Base-by-base conservation (phyloP, 2,797 vertebrate genomes). In the Gymnothorax reevesii region DNA sequence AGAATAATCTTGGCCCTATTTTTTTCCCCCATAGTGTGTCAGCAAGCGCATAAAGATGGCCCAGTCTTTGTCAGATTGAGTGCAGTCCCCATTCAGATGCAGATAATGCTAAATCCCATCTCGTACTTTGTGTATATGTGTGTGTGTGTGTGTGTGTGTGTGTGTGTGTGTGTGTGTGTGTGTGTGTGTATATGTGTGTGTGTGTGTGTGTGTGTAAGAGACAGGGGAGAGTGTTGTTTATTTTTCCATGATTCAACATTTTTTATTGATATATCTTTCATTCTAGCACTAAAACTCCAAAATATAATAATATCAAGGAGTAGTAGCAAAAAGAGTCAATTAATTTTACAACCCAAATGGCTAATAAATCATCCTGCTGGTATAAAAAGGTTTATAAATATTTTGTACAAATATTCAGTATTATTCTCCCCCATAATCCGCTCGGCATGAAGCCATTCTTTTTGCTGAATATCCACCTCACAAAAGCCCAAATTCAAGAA, bases 101-200 rank as follows among this genome's bases (percentile, higher is more conserved):
- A 98, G 97, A 98, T 98, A 93, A 94, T 87, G 89, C 91, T 95
- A 96, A 97, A 97, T 97, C 97, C 96, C 91, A 93, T 96, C 96
- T 96, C 93, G 90, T 94, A 93, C 93, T 93, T 92, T 92, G 55
- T 87, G 89, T 92, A 8, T 84, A 59, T 69, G 59, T 83, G 54
- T 57, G 87, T 0, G 0, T 57, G 83, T 91, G 85, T 89, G 66
- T 86, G 66, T 60, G 55, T 85, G 54, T 57, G 87, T 0, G 0
- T 52, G 86, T 17, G 4, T 4, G 62, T 4, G 0, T 52, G 83
- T n/a, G n/a, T n/a, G n/a, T 92, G 55, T 69, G 59, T 83, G 54
- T 57, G 87, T 0, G 0, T 92, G 55, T 87, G 89, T 92, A 8
- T 84, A 59, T 69, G 59, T 83, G 54, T 57, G 87, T 0, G 0